Evolutionary conservation across 2,888 invertebrate genomes (phyloP).

Genomic region (Lamellibrachia satsuma): DNA sequence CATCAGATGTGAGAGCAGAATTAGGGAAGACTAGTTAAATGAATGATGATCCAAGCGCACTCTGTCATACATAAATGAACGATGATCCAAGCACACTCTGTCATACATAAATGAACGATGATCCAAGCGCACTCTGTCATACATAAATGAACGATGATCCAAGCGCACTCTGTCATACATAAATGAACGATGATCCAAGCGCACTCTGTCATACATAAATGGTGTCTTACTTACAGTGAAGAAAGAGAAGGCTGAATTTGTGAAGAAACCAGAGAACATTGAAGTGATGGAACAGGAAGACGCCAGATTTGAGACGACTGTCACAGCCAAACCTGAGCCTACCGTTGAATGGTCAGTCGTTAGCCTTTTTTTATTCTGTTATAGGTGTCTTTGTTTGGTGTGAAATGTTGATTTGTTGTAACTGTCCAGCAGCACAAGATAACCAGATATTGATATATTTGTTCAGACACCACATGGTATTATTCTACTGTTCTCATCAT

Average conservation of each 20-base stretch:
- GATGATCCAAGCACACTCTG: background rate
- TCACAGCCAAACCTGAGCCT: slow-evolving; percentile 88
- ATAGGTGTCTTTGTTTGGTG: background rate
- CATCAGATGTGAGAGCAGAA: background rate
- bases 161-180: background rate
- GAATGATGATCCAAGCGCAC: background rate
- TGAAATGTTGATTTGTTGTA: too few species aligned
- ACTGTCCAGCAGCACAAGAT: too few species aligned
- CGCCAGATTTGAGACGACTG: slow-evolving; percentile 76
- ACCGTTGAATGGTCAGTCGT: slow-evolving; percentile 82
- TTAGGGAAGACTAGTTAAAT: background rate
- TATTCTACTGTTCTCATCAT: background rate
- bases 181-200: background rate
- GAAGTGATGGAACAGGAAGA: slow-evolving; percentile 56
- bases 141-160: background rate
- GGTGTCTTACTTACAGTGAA: slow-evolving; percentile 53
- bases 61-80: background rate
- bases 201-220: background rate
- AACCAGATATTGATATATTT: background rate
- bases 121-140: background rate
- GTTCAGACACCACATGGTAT: background rate
- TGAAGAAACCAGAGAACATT: slow-evolving; percentile 57
- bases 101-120: background rate
- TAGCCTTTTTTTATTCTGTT: too few species aligned
- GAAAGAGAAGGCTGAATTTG: slow-evolving; percentile 62